Evolutionary conservation across 2,888 invertebrate species (phyloP).

Genomic region (Leptopilina syphax): DNA sequence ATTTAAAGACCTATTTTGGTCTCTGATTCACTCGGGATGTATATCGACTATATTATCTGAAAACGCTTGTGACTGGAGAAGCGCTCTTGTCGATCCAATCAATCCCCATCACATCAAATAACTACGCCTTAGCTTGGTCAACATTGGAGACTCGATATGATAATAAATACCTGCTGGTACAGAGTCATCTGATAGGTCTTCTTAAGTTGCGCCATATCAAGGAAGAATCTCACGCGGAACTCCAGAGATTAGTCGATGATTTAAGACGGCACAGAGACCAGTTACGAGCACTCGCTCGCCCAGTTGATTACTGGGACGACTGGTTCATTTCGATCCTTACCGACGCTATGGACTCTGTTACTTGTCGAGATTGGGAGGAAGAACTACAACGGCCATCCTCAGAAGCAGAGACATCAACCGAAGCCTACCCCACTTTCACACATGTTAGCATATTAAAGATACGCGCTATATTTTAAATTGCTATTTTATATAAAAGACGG

Average conservation of each 20-base stretch:
- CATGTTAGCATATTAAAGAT: no score
- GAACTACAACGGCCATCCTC: no score
- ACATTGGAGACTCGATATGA: constrained; percentile 3
- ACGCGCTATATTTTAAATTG: no score
- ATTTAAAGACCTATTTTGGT: constrained; percentile 21
- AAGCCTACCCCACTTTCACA: no score
- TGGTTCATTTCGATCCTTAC: no score
- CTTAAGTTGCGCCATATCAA: not conserved
- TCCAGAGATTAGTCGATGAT: not conserved
- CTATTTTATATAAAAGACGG: no score
- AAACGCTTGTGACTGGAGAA: not conserved
- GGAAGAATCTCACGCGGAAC: constrained; percentile 9
- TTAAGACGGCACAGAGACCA: constrained; percentile 14
- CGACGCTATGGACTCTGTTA: no score
- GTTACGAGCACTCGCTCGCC: constrained; percentile 6
- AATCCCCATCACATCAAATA: constrained; percentile 4
- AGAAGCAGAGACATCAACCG: no score
- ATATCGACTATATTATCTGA: constrained; percentile 22
- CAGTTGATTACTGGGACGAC: not conserved
- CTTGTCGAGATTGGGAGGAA: no score
- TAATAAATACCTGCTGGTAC: constrained; percentile 8
- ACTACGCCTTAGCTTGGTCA: constrained; percentile 8
- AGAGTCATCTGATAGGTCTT: constrained; percentile 8
- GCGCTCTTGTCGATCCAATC: not conserved
- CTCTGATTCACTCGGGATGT: constrained; percentile 21